Evolutionary conservation across 2,113 vertebrate species (phyloP), one percentile per base, ranked within the genome.

Genomic region (Zosterops pallidus): DNA sequence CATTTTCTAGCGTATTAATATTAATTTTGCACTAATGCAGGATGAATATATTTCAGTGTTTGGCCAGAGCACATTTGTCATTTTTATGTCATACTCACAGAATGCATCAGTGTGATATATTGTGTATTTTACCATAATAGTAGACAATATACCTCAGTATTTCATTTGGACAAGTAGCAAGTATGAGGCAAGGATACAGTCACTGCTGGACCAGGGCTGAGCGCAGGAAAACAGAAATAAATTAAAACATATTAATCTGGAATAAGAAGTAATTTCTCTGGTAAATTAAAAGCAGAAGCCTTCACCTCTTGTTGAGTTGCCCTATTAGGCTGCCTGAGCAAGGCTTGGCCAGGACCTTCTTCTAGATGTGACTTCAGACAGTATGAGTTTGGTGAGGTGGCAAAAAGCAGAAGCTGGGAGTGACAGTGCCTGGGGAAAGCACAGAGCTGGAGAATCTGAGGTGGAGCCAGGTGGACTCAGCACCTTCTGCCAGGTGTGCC

Each of bases 11-110:
- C 3, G 0, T 95, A 97, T 97, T 97, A 97, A 97, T 97, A 97
- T 96, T 96, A 95, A 96, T 97, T 97, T 96, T 93, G 78, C 87
- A 81, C 96, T 96, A 97, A 96, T 96, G 89, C 6, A 2, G 85
- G 92, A 79, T 96, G 97, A 95, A 97, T 97, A 96, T 89, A 94
- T 96, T 96, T 89, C 86, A 46, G 65, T 94, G 71, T 92, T 89
- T 71, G 79, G 60, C 84, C 90, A 90, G 95, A 94, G 65, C 84
- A 55, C 77, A 92, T 96, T 64, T 11, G 76, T 96, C 92, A 89
- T 94, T 95, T 97, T 94, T 94, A 90, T 95, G 78, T 88, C 92
- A 91, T 56, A 44, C 76, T 86, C 76, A 64, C 29, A 86, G 85
- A 83, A 95, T 92, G 87, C 63, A 83, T 96, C 95, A 78, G 72